Percentiles rank a stretch among this genome's conserved stretches.
Conservation (phyloP, 2,888 invertebrate species). For the Heliconius aoede region DNA sequence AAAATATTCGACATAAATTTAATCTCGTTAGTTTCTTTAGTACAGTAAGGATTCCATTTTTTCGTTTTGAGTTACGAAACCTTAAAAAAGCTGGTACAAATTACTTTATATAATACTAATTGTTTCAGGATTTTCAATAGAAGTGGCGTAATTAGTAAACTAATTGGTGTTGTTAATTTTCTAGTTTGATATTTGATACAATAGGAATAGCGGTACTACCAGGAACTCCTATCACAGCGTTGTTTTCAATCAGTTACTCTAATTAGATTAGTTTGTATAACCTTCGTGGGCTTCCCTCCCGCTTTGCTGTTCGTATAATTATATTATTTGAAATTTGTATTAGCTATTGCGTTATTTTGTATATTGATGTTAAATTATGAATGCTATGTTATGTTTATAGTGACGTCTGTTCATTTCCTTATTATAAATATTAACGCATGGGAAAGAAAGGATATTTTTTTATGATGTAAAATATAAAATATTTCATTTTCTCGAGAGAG, state of each 20-base stretch:
- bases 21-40: no score
- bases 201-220: constrained; percentile 18
- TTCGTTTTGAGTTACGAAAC: no score
- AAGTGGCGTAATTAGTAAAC: background rate
- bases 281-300: constrained; percentile 25
- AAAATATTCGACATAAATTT: no score
- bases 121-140: background rate
- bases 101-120: no score
- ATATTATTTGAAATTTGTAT: constrained; percentile 17
- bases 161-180: constrained; percentile 7
- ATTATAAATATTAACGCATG: background rate
- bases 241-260: constrained; percentile 32
- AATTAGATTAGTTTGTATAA: constrained; percentile 43
- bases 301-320: background rate
- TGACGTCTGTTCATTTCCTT: no score
- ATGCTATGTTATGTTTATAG: background rate
- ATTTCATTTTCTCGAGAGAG: no score
- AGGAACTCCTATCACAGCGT: constrained; percentile 25
- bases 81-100: no score
- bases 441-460: background rate
- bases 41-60: no score
- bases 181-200: constrained; percentile 26
- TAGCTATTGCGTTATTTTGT: background rate
- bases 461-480: no score
- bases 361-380: background rate